A percentile compares a stretch with the other conserved stretches of the same genome.
Conservation (phyloP, 1,140 invertebrate species). For the Lethrus apterus region DNA sequence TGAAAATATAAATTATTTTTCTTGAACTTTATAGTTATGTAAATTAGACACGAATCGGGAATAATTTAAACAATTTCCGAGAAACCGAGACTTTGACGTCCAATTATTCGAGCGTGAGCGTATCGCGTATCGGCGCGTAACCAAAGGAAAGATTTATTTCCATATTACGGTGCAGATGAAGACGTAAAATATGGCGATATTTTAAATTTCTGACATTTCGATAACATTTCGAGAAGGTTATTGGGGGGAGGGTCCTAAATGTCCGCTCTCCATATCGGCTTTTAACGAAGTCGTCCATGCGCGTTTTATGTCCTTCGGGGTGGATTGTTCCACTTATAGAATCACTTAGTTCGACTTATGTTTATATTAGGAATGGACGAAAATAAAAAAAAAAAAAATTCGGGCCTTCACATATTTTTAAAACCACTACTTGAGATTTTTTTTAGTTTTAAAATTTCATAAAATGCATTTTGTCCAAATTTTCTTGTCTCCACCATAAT, state of each 20-base stretch:
- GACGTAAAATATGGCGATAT: conserved; percentile 13
- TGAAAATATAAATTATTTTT: too few relatives aligned
- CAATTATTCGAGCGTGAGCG: too few relatives aligned
- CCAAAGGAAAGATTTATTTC: conserved; percentile 12
- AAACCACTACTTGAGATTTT: too few relatives aligned
- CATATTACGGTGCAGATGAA: conserved; percentile 12
- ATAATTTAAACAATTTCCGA: too few relatives aligned
- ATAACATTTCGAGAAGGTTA: conserved; percentile 8
- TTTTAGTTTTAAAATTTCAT: too few relatives aligned
- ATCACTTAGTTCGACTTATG: conserved; percentile 8
- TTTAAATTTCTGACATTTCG: conserved; percentile 14
- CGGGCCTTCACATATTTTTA: too few relatives aligned
- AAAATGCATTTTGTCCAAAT: too few relatives aligned
- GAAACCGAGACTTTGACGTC: too few relatives aligned
- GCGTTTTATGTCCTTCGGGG: background rate
- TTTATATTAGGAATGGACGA: conserved; percentile 8
- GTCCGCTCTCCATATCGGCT: conserved; percentile 8
- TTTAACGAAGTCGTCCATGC: too few relatives aligned
- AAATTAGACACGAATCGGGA: too few relatives aligned
- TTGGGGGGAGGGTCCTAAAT: background rate
- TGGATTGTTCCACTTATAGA: conserved; percentile 9
- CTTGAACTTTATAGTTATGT: too few relatives aligned
- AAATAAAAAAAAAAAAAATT: conserved; percentile 5
- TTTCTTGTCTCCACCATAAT: too few relatives aligned
- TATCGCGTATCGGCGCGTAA: conserved; percentile 9